phyloP scores from a whole-genome alignment of 2,113 vertebrate genomes.

The Siphamia tubifer region DNA sequence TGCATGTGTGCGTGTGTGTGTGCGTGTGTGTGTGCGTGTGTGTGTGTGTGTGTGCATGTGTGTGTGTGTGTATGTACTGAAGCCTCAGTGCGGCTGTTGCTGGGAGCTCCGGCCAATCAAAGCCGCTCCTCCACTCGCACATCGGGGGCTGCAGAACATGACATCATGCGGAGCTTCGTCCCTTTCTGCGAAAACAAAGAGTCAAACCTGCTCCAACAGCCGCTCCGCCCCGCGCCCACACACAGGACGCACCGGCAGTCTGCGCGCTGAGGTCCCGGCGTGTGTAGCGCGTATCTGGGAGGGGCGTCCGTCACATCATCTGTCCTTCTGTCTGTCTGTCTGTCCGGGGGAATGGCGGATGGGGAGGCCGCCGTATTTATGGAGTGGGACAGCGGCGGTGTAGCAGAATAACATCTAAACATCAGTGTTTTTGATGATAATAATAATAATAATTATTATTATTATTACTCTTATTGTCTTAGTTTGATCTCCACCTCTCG shows the following conservation, averaged over 20 bases:
- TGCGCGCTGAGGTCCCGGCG: not conserved
- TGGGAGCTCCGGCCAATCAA: slow-evolving; percentile 77
- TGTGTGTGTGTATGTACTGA: not conserved
- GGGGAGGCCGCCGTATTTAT: slow-evolving; percentile 46
- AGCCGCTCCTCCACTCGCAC: slow-evolving; percentile 33
- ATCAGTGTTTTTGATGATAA: not conserved
- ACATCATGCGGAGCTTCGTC: slow-evolving; percentile 62
- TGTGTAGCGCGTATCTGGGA: slow-evolving; percentile 35
- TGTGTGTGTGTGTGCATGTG: too few species aligned
- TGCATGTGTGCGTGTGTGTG: too few species aligned
- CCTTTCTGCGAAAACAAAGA: slow-evolving; percentile 33
- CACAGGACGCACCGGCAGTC: too few species aligned
- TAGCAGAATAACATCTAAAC: slow-evolving; percentile 32
- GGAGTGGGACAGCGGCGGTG: slow-evolving; percentile 58
- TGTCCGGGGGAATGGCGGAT: slow-evolving; percentile 64
- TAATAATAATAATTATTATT: too few species aligned
- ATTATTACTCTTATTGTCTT: slow-evolving; percentile 9
- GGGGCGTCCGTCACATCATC: slow-evolving; percentile 41
- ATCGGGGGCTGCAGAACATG: slow-evolving; percentile 58
- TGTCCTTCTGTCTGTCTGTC: not conserved
- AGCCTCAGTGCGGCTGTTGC: slow-evolving; percentile 68
- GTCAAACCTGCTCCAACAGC: slow-evolving; percentile 14
- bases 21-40: too few species aligned
- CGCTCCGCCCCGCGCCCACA: too few species aligned
- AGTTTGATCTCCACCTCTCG: slow-evolving; percentile 25